A percentile compares a stretch with the other conserved stretches of the same genome.
Evolutionary conservation across 2,888 invertebrate genomes (phyloP).

Genomic region (Apeira syringaria): DNA sequence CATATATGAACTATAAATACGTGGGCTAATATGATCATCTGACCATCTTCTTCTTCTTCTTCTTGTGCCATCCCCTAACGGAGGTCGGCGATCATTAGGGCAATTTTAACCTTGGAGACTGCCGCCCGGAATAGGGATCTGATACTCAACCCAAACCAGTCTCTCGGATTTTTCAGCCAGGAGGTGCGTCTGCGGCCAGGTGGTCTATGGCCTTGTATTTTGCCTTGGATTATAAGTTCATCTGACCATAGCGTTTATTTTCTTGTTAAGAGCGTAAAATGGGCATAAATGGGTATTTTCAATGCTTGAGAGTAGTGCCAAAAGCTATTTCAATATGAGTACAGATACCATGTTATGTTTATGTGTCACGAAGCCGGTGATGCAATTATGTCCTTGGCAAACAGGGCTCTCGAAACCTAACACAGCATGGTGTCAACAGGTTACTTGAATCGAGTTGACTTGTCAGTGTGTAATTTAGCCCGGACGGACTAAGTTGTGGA

Average conservation of each 20-base stretch:
- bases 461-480: conserved; percentile 77
- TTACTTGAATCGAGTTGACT: conserved; percentile 76
- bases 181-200: too few species aligned
- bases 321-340: conserved; percentile 41
- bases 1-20: conserved; percentile 1
- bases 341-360: conserved; percentile 39
- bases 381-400: conserved; percentile 57
- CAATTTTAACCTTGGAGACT: too few species aligned
- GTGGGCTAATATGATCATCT: not conserved
- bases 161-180: too few species aligned
- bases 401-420: conserved; percentile 61
- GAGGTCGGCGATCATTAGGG: too few species aligned
- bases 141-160: too few species aligned
- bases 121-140: too few species aligned
- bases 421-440: conserved; percentile 74
- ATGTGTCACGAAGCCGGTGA: conserved; percentile 36
- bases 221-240: too few species aligned
- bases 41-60: too few species aligned
- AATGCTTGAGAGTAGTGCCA: conserved; percentile 26
- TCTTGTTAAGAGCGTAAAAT: conserved; percentile 8
- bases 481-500: conserved; percentile 62
- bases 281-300: conserved; percentile 15
- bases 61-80: too few species aligned
- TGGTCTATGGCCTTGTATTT: too few species aligned
- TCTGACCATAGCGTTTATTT: conserved; percentile 1